Base-by-base conservation (phyloP, 2,797 vertebrate species). In the Poecilia wingei region DNA sequence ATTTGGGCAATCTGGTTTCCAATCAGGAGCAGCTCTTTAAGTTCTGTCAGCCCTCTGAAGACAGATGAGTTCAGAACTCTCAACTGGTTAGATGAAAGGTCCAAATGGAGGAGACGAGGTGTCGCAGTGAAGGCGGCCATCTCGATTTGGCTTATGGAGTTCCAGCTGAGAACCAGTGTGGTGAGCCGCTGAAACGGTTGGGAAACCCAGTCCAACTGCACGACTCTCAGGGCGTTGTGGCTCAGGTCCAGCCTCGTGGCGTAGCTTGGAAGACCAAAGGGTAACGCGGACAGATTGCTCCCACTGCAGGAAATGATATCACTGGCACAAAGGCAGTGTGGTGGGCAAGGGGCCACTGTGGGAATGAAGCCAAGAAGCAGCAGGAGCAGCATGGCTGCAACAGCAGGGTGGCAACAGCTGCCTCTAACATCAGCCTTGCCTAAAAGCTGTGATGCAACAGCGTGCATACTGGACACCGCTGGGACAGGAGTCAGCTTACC, bases 301-400 rank as follows among this genome's bases (percentile, higher is more conserved):
- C 96, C 96, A 31, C 97, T 96, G 93, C 97, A 98, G 90, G 96
- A 97, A 84, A 97, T 82, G 0, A 98, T 96, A 86, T 98, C 97
- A 53, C 96, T 97, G 84, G 97, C 96, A 91, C 97, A 98, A 83
- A 98, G 94, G 90, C 97, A 98, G 79, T 90, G 89, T 7, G 91
- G 47, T 64, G 97, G 97, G 91, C 97, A 98, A 89, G 94, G 74
- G 45, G 95, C 95, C 0, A 90, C 89, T 77, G 87, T 80, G 14
- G 91, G 91, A 55, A 84, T 85, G 74, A 94, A 89, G 87, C 94
- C 59, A 5, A 95, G 77, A 78, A 84, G 94, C 87, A 94, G 46
- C 0, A 91, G 86, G 79, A 97, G 88, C 75, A 97, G 82, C 91
- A 97, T 79, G 80, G 95, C 87, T 82, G 90, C 96, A 71, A 95